Evolutionary conservation across 2,888 invertebrate genomes (phyloP).

Genomic region (Tholera decimalis): DNA sequence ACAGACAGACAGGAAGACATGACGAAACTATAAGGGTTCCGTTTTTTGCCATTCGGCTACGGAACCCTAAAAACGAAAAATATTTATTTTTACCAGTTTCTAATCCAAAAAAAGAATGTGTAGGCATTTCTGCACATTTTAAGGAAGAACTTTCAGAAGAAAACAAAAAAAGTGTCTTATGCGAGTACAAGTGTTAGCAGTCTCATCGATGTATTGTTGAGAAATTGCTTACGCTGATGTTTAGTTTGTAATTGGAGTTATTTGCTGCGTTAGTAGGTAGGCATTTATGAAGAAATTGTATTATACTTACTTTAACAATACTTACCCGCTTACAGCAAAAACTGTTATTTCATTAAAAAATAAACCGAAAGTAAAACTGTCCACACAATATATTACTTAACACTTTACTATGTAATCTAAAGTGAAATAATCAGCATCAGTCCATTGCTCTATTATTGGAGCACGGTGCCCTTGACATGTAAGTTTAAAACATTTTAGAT

Average conservation of each 20-base stretch:
- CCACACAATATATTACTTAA: constrained; percentile 17
- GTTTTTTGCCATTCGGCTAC: too few relatives aligned
- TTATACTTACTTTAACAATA: not conserved
- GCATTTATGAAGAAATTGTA: not conserved
- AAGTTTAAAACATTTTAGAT: not conserved
- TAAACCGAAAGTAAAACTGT: not conserved
- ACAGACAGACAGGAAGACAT: too few relatives aligned
- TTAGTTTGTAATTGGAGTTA: constrained; percentile 7
- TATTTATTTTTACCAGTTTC: too few relatives aligned
- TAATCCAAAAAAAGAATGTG: too few relatives aligned
- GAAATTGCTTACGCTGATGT: not conserved
- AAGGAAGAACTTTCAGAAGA: too few relatives aligned
- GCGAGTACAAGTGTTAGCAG: not conserved
- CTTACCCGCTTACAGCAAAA: not conserved
- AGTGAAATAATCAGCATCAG: constrained; percentile 32
- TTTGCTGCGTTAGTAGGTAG: not conserved
- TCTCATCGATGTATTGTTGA: constrained; percentile 1
- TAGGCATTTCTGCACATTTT: too few relatives aligned
- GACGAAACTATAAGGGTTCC: too few relatives aligned
- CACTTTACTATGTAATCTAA: constrained; percentile 26
- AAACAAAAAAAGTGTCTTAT: not conserved
- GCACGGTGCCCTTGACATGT: constrained; percentile 40
- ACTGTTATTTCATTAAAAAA: not conserved
- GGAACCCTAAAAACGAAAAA: too few relatives aligned
- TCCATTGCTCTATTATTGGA: constrained; percentile 33